Evolutionary conservation across 2,113 vertebrate genomes (phyloP).

Genomic region (Tachysurus fulvidraco): DNA sequence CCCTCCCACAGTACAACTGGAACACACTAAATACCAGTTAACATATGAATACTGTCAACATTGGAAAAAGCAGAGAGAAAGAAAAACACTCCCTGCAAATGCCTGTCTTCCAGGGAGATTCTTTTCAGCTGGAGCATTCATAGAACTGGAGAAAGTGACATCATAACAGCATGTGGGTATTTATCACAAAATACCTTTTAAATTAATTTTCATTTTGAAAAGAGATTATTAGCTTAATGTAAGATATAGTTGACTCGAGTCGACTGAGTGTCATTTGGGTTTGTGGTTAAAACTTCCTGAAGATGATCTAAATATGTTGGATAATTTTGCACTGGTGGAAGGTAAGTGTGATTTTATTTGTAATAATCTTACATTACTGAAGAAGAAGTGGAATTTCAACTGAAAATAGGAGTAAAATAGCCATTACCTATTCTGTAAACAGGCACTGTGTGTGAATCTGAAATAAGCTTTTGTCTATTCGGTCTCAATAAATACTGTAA

Average conservation of each 20-base stretch:
- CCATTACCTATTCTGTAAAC: neutral
- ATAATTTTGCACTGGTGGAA: neutral
- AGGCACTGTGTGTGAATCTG: neutral
- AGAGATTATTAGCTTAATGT: neutral
- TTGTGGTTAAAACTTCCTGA: neutral
- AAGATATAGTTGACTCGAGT: neutral
- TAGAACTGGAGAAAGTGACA: neutral
- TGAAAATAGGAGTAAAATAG: neutral
- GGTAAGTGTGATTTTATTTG: neutral
- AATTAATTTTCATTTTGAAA: neutral
- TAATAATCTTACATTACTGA: too few species aligned
- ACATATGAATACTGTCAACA: slow-evolving; percentile 64
- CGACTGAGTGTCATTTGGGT: too few species aligned
- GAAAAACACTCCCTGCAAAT: slow-evolving; percentile 58
- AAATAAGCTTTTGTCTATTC: neutral
- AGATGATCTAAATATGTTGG: neutral
- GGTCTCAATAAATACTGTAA: neutral
- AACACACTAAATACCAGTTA: slow-evolving; percentile 61
- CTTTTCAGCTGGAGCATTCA: slow-evolving; percentile 19
- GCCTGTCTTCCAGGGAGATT: slow-evolving; percentile 37
- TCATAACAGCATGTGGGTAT: neutral
- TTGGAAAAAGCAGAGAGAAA: slow-evolving; percentile 40
- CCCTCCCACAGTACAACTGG: slow-evolving; percentile 56
- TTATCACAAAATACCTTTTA: neutral
- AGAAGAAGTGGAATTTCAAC: neutral